phyloP scores from a whole-genome alignment of 2,888 invertebrate genomes.

The Aplocera efformata region DNA sequence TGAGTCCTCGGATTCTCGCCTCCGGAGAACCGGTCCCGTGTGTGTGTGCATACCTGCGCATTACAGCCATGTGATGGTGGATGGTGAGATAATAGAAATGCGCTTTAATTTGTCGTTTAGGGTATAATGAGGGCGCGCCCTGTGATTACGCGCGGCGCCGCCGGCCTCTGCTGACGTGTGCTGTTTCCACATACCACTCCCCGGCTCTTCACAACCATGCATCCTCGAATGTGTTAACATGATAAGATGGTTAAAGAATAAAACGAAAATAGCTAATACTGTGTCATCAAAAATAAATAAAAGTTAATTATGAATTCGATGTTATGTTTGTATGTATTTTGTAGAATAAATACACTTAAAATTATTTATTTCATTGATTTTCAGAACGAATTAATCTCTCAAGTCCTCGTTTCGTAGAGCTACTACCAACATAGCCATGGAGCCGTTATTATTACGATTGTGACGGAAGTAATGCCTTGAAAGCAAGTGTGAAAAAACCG shows the following conservation, averaged over 20 bases:
- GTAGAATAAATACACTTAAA: no score
- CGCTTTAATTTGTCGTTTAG: conserved; percentile 81
- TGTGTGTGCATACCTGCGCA: conserved; percentile 36
- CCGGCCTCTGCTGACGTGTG: conserved; percentile 78
- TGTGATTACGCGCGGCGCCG: conserved; percentile 80
- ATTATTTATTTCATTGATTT: no score
- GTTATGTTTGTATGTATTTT: no score
- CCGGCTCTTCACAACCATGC: conserved; percentile 44
- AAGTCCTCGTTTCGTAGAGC: no score
- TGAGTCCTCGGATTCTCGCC: conserved; percentile 34
- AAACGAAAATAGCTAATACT: no score
- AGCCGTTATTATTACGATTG: no score
- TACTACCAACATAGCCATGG: no score
- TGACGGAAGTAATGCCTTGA: conserved; percentile 13
- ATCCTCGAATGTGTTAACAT: conserved; percentile 50
- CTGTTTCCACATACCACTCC: conserved; percentile 56
- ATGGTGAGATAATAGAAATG: conserved; percentile 78
- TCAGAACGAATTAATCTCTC: no score
- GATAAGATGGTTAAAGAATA: conserved; percentile 25
- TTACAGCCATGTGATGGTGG: conserved; percentile 55
- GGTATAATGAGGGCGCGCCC: conserved; percentile 77
- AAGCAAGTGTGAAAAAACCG: no score
- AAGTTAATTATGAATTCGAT: no score
- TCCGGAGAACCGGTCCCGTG: conserved; percentile 53
- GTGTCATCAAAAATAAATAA: no score